phyloP scores from a whole-genome alignment of 2,797 vertebrate species.

The Podarcis siculus region DNA sequence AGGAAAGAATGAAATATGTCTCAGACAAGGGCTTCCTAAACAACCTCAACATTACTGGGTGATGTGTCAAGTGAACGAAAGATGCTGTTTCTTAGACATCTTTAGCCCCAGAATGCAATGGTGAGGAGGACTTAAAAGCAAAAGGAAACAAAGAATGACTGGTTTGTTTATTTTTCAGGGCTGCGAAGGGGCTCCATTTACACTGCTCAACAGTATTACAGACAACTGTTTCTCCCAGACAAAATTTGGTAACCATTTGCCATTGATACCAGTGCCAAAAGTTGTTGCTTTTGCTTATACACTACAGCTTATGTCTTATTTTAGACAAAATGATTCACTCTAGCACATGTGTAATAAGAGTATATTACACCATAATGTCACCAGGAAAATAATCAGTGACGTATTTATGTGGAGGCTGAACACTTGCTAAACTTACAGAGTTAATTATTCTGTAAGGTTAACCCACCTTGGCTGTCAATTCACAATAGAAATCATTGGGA shows the following conservation, averaged over 20 bases:
- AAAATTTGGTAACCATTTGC: not conserved
- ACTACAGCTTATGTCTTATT: not conserved
- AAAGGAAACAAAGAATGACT: not conserved
- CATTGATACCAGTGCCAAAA: not conserved
- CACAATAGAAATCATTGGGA: not conserved
- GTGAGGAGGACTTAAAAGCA: not conserved
- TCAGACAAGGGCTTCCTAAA: not conserved
- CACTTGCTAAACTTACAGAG: not conserved
- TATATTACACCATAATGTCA: not conserved
- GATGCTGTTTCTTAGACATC: not conserved
- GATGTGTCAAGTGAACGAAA: not conserved
- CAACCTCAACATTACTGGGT: not conserved
- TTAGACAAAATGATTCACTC: not conserved
- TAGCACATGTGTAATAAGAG: not conserved
- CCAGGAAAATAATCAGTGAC: not conserved
- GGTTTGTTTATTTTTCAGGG: not conserved
- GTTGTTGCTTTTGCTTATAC: not conserved
- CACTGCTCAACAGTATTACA: not conserved
- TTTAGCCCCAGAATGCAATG: not conserved
- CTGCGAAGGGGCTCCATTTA: not conserved
- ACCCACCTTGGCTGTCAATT: not conserved
- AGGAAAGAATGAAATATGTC: not conserved
- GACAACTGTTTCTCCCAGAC: not conserved
- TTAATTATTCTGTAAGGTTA: not conserved
- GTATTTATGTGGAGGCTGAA: not conserved